These are phyloP conservation scores for Leptarthrus brevirostris DNA, from an alignment of 2,888 invertebrate species.

Conservation along the genomic window DNA sequence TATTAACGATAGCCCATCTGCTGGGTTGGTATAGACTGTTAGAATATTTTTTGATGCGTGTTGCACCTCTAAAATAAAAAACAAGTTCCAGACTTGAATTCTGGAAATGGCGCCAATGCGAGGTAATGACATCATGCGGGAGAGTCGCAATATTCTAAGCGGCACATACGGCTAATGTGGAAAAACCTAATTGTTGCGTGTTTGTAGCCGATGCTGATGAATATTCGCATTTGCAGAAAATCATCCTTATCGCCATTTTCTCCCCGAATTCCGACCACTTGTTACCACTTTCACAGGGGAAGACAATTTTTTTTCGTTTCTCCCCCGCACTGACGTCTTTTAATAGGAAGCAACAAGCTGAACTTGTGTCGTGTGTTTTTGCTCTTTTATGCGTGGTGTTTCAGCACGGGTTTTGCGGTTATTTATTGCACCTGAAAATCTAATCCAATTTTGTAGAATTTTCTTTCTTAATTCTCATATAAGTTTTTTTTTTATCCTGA, in stretches of 20 bases:
- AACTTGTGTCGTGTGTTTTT: conserved; percentile 21
- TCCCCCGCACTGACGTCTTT: conserved; percentile 6
- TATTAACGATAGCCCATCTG: neutral
- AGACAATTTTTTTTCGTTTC: neutral
- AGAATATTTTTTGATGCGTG: too few species aligned
- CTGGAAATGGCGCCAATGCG: conserved; percentile 29
- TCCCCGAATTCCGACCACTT: conserved; percentile 30
- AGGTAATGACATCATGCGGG: neutral
- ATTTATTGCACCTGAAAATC: conserved; percentile 31
- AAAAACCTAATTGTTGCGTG: conserved; percentile 19
- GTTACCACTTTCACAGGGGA: conserved; percentile 34
- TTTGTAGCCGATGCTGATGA: neutral
- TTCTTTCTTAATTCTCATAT: too few species aligned
- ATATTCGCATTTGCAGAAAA: neutral
- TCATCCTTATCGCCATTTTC: conserved; percentile 38
- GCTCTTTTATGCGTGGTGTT: conserved; percentile 27
- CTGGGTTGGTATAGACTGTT: too few species aligned
- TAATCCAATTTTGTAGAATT: too few species aligned
- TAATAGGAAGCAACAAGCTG: conserved; percentile 40
- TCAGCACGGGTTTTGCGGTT: conserved; percentile 31
- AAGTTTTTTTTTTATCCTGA: too few species aligned
- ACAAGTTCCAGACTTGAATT: neutral
- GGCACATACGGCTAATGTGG: neutral
- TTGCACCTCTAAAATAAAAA: too few species aligned
- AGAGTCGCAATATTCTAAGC: conserved; percentile 3